Evolutionary conservation across 2,797 vertebrate genomes (phyloP).

Genomic region (Rhynchonycteris naso): DNA sequence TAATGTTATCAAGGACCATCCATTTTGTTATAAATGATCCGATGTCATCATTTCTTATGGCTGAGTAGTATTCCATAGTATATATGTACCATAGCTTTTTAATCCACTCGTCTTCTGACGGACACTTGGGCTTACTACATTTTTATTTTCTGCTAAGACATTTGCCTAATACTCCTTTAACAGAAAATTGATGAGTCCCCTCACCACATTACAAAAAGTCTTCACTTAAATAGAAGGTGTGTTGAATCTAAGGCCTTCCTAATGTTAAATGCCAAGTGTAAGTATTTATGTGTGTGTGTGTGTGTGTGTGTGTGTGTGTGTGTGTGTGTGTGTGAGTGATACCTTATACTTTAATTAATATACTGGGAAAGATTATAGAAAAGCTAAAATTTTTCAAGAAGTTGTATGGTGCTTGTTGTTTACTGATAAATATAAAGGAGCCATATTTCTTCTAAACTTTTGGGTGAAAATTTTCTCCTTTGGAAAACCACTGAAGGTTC

Average conservation of each 20-base stretch:
- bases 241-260: not conserved
- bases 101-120: too few relatives aligned
- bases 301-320: not conserved
- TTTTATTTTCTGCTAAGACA: not conserved
- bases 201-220: not conserved
- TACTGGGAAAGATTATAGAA: not conserved
- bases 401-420: not conserved
- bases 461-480: not conserved
- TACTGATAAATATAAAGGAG: not conserved
- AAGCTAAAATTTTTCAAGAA: not conserved
- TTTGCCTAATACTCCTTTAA: not conserved
- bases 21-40: too few relatives aligned
- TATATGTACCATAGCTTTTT: too few relatives aligned
- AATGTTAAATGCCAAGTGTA: not conserved
- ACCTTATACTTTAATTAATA: not conserved
- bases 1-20: too few relatives aligned
- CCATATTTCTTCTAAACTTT: not conserved
- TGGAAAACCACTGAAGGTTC: not conserved
- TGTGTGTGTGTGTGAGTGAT: too few relatives aligned
- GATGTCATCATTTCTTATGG: too few relatives aligned
- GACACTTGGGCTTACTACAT: not conserved
- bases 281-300: not conserved
- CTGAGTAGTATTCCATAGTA: too few relatives aligned
- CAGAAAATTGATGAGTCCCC: not conserved
- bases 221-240: not conserved